Conservation (phyloP, 2,113 vertebrate species). For the Falcunculus frontatus region DNA sequence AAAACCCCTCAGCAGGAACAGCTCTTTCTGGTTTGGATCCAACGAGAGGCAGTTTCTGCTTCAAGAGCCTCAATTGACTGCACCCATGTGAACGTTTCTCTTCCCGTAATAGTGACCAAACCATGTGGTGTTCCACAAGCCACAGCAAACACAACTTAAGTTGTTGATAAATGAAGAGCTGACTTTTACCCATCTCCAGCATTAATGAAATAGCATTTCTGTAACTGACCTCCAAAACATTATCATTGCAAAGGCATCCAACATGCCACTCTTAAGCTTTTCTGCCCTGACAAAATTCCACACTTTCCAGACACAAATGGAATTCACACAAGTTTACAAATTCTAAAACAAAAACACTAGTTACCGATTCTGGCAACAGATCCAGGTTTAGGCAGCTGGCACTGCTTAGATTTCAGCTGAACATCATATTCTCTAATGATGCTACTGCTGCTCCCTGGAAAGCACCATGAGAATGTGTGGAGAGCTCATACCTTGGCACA, state of each 20-base stretch:
- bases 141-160: not conserved
- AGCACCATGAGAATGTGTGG: not conserved
- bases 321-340: not conserved
- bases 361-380: not conserved
- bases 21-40: not conserved
- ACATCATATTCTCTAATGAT: not conserved
- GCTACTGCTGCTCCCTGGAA: not conserved
- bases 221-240: not conserved
- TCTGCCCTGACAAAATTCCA: not conserved
- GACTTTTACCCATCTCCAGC: not conserved
- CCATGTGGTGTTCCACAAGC: not conserved
- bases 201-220: not conserved
- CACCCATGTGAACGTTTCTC: accelerated
- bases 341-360: not conserved
- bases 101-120: not conserved
- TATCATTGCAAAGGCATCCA: not conserved
- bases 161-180: not conserved
- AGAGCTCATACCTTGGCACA: not conserved
- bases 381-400: not conserved
- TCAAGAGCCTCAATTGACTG: not conserved
- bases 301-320: not conserved
- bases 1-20: not conserved
- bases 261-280: accelerated
- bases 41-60: not conserved
- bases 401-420: not conserved